Percentiles rank a stretch among this genome's conserved stretches.
Evolutionary conservation across 2,888 invertebrate species (phyloP).

Genomic region (Acrobasis repandana): DNA sequence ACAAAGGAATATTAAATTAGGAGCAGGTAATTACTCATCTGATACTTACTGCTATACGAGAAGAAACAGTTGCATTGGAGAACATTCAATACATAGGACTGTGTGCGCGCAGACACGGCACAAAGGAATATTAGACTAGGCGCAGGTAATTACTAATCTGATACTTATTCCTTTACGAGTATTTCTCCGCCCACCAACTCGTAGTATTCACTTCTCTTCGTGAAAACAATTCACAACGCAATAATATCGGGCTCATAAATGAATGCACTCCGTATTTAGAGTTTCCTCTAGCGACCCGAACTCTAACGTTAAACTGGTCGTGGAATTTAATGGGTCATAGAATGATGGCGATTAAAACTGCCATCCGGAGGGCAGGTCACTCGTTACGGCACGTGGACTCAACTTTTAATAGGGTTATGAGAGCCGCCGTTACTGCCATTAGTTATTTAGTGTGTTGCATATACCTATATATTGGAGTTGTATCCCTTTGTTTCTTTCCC

Average conservation of each 20-base stretch:
- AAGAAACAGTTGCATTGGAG: too few species aligned
- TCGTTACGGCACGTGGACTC: slow-evolving; percentile 67
- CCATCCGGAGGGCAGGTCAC: slow-evolving; percentile 68
- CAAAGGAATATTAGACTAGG: too few species aligned
- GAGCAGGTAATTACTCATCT: too few species aligned
- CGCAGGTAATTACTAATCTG: too few species aligned
- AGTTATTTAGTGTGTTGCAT: slow-evolving; percentile 39
- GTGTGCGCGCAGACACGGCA: too few species aligned
- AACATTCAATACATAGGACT: too few species aligned
- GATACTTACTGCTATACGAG: too few species aligned
- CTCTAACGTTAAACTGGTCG: slow-evolving; percentile 68
- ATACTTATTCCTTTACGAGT: too few species aligned
- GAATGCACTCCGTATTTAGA: slow-evolving; percentile 55
- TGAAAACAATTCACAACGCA: too few species aligned
- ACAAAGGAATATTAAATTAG: too few species aligned
- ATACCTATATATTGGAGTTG: neutral
- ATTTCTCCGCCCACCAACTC: too few species aligned
- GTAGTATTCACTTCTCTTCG: too few species aligned
- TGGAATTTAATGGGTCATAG: slow-evolving; percentile 74
- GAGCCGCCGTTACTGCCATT: slow-evolving; percentile 46
- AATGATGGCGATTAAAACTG: slow-evolving; percentile 77
- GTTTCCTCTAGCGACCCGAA: slow-evolving; percentile 74
- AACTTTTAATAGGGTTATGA: slow-evolving; percentile 80
- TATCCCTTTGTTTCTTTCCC: neutral
- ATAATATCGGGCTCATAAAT: slow-evolving; percentile 12